These are phyloP conservation scores for Numida meleagris DNA, from an alignment of 2,113 vertebrate species.

Conservation along the genomic window DNA sequence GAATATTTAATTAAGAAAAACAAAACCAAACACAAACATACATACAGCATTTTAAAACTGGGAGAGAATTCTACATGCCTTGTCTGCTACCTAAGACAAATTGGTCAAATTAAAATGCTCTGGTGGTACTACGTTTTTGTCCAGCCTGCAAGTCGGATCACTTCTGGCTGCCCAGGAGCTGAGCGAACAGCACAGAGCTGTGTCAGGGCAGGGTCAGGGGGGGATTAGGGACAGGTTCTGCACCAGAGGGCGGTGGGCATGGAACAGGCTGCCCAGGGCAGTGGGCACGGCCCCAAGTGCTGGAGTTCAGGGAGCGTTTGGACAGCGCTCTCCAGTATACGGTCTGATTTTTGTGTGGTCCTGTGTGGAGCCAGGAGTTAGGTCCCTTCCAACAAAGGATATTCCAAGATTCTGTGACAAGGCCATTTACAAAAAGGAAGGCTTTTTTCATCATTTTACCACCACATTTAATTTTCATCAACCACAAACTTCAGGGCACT, in stretches of 20 bases:
- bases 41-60: not conserved
- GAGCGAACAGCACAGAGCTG: too few relatives aligned
- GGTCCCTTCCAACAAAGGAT: not conserved
- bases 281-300: too few relatives aligned
- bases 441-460: not conserved
- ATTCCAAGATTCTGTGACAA: not conserved
- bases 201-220: too few relatives aligned
- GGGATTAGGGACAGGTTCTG: too few relatives aligned
- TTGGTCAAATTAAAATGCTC: not conserved
- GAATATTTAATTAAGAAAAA: not conserved
- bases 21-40: too few relatives aligned
- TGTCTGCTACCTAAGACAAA: not conserved
- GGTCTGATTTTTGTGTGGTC: not conserved
- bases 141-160: not conserved
- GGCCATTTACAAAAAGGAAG: not conserved
- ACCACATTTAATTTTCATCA: not conserved
- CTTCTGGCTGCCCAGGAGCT: not conserved
- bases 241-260: too few relatives aligned
- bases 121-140: accelerated
- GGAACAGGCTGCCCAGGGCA: too few relatives aligned
- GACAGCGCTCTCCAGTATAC: too few relatives aligned
- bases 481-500: not conserved
- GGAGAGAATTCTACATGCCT: not conserved
- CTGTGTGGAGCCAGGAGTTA: not conserved
- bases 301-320: too few relatives aligned